Percentiles rank a stretch among this genome's conserved stretches.
These are phyloP conservation scores for Aurelia sp. DNA, from an alignment of 30 jellyfish, hydroid and myxozoan species.

Conservation along the genomic window DNA sequence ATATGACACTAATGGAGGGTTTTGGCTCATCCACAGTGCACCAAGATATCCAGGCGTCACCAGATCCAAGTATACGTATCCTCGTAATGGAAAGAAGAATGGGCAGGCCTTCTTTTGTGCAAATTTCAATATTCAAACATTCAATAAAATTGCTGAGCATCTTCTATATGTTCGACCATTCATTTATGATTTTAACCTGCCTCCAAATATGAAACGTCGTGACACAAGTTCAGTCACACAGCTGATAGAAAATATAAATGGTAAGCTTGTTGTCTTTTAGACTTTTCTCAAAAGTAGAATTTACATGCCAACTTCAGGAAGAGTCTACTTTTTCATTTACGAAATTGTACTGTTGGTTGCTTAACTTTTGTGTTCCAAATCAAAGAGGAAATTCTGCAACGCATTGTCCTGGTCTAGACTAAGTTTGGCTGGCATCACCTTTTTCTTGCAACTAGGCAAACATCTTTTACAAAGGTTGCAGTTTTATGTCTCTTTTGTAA, in stretches of 20 bases:
- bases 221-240: neutral
- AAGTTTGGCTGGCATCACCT: neutral
- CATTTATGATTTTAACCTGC: conserved; percentile 23
- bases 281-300: no score
- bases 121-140: neutral
- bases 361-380: no score
- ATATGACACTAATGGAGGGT: conserved; percentile 16
- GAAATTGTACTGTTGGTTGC: neutral
- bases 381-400: neutral
- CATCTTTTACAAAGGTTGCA: neutral
- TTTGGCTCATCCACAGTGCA: conserved; percentile 20
- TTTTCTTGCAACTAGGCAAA: neutral
- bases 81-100: neutral
- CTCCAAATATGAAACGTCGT: neutral
- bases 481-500: neutral
- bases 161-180: conserved; percentile 21
- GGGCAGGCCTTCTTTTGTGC: conserved; percentile 25
- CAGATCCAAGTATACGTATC: neutral
- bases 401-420: neutral
- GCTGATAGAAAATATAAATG: conserved; percentile 8
- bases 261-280: conserved; percentile 13
- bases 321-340: neutral
- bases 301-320: neutral
- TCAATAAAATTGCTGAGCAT: conserved; percentile 13
- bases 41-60: conserved; percentile 9